Evolutionary conservation across 37 sponge, comb jelly and placozoan genomes (phyloP).

Genomic region (Oopsacas minuta): DNA sequence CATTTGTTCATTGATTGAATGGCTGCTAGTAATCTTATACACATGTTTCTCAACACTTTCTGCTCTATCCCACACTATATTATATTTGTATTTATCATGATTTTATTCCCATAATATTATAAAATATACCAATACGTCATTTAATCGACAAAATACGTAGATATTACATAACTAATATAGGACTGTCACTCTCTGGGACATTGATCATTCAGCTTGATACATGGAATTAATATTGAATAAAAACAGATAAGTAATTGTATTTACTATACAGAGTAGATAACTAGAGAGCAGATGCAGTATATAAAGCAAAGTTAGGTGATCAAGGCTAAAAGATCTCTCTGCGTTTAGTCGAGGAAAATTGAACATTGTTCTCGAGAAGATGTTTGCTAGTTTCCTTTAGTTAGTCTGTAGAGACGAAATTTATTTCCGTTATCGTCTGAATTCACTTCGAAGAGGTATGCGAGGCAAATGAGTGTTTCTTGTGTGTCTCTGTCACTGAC

Average conservation of each 20-base stretch:
- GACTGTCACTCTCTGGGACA: neutral
- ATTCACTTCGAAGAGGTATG: conserved; percentile 91
- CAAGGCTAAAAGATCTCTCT: conserved; percentile 9
- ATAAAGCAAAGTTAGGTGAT: conserved; percentile 13
- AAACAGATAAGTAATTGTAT: neutral
- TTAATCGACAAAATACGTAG: conserved; percentile 18
- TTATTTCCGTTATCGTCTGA: conserved; percentile 51
- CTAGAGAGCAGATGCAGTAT: neutral
- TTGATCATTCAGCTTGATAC: neutral
- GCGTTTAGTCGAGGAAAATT: neutral
- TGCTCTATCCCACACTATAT: no score
- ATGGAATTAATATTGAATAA: conserved; percentile 8
- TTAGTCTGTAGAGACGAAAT: conserved; percentile 63
- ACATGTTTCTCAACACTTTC: no score
- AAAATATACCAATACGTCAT: neutral
- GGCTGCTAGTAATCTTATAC: no score
- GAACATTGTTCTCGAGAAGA: neutral
- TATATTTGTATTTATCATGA: no score
- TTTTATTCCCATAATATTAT: no score
- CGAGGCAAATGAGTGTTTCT: conserved; percentile 84
- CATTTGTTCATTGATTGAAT: no score
- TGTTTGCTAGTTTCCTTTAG: conserved; percentile 25
- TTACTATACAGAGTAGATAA: neutral
- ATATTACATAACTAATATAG: conserved; percentile 11
- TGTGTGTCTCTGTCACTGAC: conserved; percentile 80